Evolutionary conservation across 1,140 invertebrate species (phyloP).

Genomic region (Artemia franciscana): DNA sequence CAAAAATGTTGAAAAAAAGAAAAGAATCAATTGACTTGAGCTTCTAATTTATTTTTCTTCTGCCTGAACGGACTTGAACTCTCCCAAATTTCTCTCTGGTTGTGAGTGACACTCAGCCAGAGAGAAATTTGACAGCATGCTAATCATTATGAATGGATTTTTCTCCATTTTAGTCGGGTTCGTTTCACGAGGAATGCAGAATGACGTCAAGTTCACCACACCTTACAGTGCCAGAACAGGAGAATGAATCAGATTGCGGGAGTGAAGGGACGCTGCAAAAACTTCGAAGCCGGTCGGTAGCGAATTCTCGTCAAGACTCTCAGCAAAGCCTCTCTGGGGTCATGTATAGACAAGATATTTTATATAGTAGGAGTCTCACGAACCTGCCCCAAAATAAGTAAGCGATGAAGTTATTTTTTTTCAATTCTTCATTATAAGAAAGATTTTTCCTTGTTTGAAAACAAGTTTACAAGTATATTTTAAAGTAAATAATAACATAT

Average conservation of each 20-base stretch:
- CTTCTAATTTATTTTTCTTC: no score
- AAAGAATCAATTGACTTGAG: no score
- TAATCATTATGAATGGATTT: no score
- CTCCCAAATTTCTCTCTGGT: no score
- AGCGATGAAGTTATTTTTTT: not conserved
- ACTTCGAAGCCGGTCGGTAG: slow-evolving; percentile 7
- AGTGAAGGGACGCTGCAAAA: slow-evolving; percentile 12
- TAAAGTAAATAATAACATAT: no score
- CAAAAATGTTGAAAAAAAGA: no score
- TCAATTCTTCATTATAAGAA: no score
- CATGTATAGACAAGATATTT: slow-evolving; percentile 60
- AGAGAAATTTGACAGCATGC: no score
- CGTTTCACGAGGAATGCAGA: not conserved
- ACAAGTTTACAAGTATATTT: no score
- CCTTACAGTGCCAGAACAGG: slow-evolving; percentile 7
- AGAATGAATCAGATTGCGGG: slow-evolving; percentile 8
- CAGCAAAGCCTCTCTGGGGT: slow-evolving; percentile 27
- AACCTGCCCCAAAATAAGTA: slow-evolving; percentile 30
- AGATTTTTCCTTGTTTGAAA: no score
- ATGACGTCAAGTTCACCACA: slow-evolving; percentile 15
- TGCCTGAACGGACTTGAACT: no score
- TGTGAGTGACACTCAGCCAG: no score
- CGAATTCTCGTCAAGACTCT: not conserved
- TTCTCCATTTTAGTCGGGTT: not conserved
- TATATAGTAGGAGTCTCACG: slow-evolving; percentile 56